A percentile compares a stretch with the other conserved stretches of the same genome.
These are phyloP conservation scores for Eilema caniola DNA, from an alignment of 2,888 invertebrate species.

Conservation along the genomic window DNA sequence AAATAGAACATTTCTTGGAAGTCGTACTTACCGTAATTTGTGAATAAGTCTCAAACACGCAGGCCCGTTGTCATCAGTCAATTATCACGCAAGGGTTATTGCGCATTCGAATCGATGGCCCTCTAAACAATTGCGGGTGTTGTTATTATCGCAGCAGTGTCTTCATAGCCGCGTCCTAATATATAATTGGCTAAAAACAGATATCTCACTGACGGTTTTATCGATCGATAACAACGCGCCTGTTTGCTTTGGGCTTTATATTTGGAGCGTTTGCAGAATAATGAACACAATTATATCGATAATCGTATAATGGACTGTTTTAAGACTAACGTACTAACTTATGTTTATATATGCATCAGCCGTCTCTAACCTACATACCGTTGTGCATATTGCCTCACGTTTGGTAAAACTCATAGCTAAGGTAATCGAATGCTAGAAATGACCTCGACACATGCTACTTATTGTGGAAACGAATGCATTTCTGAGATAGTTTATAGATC, in stretches of 20 bases:
- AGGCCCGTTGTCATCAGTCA: too few species aligned
- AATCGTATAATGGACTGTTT: neutral
- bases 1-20: too few species aligned
- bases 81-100: too few species aligned
- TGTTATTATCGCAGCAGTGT: too few species aligned
- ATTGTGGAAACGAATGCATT: conserved; percentile 42
- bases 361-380: conserved; percentile 15
- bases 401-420: neutral
- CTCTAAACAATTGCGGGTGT: too few species aligned
- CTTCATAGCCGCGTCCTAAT: too few species aligned
- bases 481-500: conserved; percentile 38
- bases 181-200: too few species aligned
- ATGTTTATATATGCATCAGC: neutral
- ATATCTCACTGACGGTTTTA: too few species aligned
- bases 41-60: too few species aligned
- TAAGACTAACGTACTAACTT: conserved; percentile 6
- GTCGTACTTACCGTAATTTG: too few species aligned
- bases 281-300: neutral
- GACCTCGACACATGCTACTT: conserved; percentile 35
- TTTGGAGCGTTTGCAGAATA: neutral
- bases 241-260: neutral
- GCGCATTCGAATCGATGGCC: too few species aligned
- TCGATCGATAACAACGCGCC: too few species aligned
- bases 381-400: neutral
- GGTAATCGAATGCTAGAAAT: conserved; percentile 36